Evolutionary conservation across 2,113 vertebrate species (phyloP).

Genomic region (Okapia johnstoni): DNA sequence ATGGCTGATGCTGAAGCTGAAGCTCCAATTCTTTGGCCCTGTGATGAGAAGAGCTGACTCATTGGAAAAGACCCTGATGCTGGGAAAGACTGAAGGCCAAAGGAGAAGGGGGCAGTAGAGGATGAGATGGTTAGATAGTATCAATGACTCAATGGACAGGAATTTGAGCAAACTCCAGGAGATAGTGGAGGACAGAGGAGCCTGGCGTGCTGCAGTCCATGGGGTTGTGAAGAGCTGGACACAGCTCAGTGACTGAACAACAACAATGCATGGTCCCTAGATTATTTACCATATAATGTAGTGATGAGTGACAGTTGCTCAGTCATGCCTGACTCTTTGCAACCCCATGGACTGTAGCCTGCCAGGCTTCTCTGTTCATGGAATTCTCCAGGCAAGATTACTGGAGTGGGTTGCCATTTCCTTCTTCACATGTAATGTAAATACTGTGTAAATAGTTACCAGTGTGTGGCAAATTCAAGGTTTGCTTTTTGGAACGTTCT

Average conservation of each 20-base stretch:
- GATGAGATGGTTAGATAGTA: not conserved
- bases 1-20: not conserved
- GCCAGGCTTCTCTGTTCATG: too few species aligned
- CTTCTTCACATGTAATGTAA: not conserved
- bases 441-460: not conserved
- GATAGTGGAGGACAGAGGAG: not conserved
- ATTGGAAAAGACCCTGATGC: not conserved
- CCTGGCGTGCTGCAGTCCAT: rapidly evolving
- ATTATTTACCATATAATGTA: not conserved
- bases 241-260: not conserved
- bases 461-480: not conserved
- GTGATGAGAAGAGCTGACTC: not conserved
- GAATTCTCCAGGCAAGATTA: too few species aligned
- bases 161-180: not conserved
- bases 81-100: not conserved
- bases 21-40: not conserved
- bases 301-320: too few species aligned
- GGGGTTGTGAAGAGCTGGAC: rapidly evolving
- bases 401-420: too few species aligned
- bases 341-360: too few species aligned
- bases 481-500: not conserved
- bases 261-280: not conserved
- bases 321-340: too few species aligned
- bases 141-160: not conserved
- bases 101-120: not conserved